These are phyloP conservation scores for Mimachlamys varia DNA, from an alignment of 2,888 invertebrate species.

Conservation along the genomic window DNA sequence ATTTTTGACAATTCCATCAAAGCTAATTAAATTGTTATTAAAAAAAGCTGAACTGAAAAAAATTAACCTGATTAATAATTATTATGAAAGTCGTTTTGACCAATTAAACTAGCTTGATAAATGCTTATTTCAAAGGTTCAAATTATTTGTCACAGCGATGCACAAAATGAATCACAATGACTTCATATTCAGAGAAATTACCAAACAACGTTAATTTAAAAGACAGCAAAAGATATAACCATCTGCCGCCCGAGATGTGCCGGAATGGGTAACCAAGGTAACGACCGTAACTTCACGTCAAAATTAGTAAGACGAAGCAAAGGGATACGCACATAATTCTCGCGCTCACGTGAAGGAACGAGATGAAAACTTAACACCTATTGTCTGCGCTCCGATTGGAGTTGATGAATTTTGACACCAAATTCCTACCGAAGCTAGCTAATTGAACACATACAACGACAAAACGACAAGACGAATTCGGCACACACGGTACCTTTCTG, in stretches of 20 bases:
- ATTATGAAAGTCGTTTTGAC: too few species aligned
- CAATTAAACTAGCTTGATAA: too few species aligned
- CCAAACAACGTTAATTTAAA: background rate
- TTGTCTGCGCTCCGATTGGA: background rate
- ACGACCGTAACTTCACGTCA: background rate
- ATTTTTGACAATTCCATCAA: too few species aligned
- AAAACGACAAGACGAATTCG: background rate
- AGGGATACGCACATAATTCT: background rate
- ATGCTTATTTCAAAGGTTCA: too few species aligned
- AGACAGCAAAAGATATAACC: background rate
- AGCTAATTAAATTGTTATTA: too few species aligned
- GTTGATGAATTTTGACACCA: conserved; percentile 9
- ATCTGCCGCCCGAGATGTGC: background rate
- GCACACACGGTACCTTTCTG: background rate
- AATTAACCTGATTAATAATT: too few species aligned
- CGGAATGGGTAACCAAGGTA: background rate
- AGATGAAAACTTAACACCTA: background rate
- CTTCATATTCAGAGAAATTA: background rate
- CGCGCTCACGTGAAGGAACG: background rate
- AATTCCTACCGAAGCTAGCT: background rate
- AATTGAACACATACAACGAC: background rate
- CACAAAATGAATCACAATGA: background rate
- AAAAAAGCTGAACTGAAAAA: too few species aligned
- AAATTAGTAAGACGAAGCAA: background rate
- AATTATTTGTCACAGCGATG: background rate